A percentile compares a stretch with the other conserved stretches of the same genome.
These are phyloP conservation scores for Incurvaria masculella DNA, from an alignment of 2,888 invertebrate species.

Conservation along the genomic window DNA sequence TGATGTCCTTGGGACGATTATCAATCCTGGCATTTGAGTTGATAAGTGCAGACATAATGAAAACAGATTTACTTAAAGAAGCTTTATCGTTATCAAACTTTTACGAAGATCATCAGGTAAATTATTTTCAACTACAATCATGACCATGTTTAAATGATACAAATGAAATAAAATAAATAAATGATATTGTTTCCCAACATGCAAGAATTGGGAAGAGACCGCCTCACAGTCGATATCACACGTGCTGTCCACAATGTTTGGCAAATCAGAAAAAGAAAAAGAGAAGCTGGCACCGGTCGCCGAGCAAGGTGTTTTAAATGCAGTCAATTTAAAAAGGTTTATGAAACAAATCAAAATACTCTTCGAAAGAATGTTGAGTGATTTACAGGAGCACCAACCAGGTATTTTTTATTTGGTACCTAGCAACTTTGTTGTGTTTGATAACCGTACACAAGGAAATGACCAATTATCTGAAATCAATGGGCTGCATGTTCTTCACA, in stretches of 20 bases:
- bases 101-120: slow-evolving; percentile 40
- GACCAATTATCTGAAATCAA: too few species aligned
- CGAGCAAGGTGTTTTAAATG: slow-evolving; percentile 42
- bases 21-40: slow-evolving; percentile 25
- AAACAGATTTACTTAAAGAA: slow-evolving; percentile 38
- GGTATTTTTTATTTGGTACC: background rate
- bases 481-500: too few species aligned
- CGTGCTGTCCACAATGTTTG: slow-evolving; percentile 59
- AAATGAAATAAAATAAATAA: background rate
- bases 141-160: background rate
- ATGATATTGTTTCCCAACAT: slow-evolving; percentile 7
- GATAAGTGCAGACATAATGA: slow-evolving; percentile 33
- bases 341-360: slow-evolving; percentile 39
- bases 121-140: background rate
- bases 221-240: slow-evolving; percentile 64
- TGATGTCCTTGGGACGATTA: slow-evolving; percentile 32
- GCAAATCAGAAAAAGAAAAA: slow-evolving; percentile 63
- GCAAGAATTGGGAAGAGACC: slow-evolving; percentile 78
- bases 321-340: slow-evolving; percentile 41
- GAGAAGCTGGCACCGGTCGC: slow-evolving; percentile 53
- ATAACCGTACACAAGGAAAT: too few species aligned
- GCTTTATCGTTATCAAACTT: slow-evolving; percentile 36
- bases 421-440: too few species aligned
- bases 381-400: slow-evolving; percentile 32
- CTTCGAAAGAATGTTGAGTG: slow-evolving; percentile 36